Conservation (phyloP, 2,888 invertebrate species). For the Merodon equestris region DNA sequence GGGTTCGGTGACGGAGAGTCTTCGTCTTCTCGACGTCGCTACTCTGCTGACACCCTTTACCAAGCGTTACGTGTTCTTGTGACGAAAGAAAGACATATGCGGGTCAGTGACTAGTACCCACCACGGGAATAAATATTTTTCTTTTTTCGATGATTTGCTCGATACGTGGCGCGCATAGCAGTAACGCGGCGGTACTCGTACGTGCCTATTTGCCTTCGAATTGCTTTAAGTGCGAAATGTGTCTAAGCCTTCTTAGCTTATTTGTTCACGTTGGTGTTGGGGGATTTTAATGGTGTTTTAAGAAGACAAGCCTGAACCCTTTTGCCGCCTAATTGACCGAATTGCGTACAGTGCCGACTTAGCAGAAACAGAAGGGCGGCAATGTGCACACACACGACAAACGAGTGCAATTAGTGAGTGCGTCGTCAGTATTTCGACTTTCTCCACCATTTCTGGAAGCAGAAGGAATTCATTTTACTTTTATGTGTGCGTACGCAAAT, state of each 20-base stretch:
- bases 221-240: slow-evolving; percentile 21
- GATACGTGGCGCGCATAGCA: not conserved
- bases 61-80: too few relatives aligned
- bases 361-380: slow-evolving; percentile 1
- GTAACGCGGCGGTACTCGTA: slow-evolving; percentile 5
- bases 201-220: slow-evolving; percentile 22
- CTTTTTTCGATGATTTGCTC: too few relatives aligned
- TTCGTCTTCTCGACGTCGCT: slow-evolving; percentile 5
- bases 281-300: slow-evolving; percentile 21
- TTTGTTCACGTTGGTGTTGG: not conserved
- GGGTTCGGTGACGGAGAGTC: slow-evolving; percentile 6
- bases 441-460: slow-evolving; percentile 44
- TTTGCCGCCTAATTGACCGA: slow-evolving; percentile 17
- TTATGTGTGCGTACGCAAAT: not conserved
- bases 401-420: slow-evolving; percentile 27
- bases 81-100: slow-evolving; percentile 10
- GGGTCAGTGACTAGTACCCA: slow-evolving; percentile 24
- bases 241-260: slow-evolving; percentile 22
- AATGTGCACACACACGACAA: not conserved
- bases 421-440: slow-evolving; percentile 44
- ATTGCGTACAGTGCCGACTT: slow-evolving; percentile 39
- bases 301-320: slow-evolving; percentile 32
- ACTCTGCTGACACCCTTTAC: too few relatives aligned
- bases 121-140: slow-evolving; percentile 54
- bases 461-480: not conserved